Percentiles rank a stretch among this genome's conserved stretches.
These are phyloP conservation scores for Coptotermes formosanus DNA, from an alignment of 1,140 invertebrate species.

Conservation along the genomic window DNA sequence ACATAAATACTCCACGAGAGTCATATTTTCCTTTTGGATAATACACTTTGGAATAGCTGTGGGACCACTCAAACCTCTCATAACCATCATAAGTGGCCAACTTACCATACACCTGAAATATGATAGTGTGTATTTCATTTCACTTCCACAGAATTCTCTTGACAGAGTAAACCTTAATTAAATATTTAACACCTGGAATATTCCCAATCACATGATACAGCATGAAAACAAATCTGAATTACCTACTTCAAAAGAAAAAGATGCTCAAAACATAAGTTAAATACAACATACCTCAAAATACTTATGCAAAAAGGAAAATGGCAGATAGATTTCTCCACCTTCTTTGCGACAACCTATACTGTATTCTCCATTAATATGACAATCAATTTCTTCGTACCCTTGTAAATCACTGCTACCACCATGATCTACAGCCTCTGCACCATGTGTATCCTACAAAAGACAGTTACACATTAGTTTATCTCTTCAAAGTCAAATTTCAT, in stretches of 20 bases:
- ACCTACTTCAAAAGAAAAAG: too few relatives aligned
- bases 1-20: conserved; percentile 85
- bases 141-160: too few relatives aligned
- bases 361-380: conserved; percentile 87
- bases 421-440: conserved; percentile 26
- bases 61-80: conserved; percentile 88
- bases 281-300: conserved; percentile 81
- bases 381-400: conserved; percentile 77
- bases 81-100: conserved; percentile 65
- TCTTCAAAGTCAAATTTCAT: too few relatives aligned
- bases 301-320: conserved; percentile 89
- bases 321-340: conserved; percentile 85
- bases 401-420: conserved; percentile 42
- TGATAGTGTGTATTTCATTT: too few relatives aligned
- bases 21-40: conserved; percentile 85
- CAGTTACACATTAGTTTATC: background rate
- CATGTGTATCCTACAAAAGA: conserved; percentile 23
- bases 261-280: conserved; percentile 13
- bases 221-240: too few relatives aligned
- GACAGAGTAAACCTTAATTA: too few relatives aligned
- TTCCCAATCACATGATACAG: too few relatives aligned
- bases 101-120: conserved; percentile 68
- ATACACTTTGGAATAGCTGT: conserved; percentile 91
- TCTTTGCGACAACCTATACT: conserved; percentile 79
- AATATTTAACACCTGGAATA: too few relatives aligned